Percentiles rank a stretch among this genome's conserved stretches.
phyloP scores from a whole-genome alignment of 2,113 vertebrate species.

The Sceloporus undulatus region DNA sequence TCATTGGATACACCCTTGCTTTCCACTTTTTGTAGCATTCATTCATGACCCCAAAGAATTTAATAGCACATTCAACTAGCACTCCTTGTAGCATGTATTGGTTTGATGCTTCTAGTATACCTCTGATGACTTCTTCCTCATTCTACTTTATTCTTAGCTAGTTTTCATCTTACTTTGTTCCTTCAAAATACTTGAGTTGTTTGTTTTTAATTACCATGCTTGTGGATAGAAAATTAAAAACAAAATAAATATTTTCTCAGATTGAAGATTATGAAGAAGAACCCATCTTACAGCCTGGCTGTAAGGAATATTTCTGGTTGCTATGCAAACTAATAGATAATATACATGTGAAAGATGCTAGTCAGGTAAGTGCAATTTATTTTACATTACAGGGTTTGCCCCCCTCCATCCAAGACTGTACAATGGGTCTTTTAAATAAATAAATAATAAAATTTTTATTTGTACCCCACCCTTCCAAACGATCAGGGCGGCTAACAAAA shows the following conservation, averaged over 20 bases:
- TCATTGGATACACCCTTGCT: background rate
- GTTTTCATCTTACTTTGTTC: background rate
- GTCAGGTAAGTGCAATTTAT: constrained; percentile 86
- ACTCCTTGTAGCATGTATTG: background rate
- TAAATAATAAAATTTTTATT: no score
- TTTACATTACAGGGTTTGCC: background rate
- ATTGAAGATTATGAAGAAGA: constrained; percentile 97
- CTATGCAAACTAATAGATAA: constrained; percentile 99
- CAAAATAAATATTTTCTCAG: constrained; percentile 75
- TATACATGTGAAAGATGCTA: constrained; percentile 98
- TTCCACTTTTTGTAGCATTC: background rate
- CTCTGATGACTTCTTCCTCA: background rate
- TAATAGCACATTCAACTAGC: background rate
- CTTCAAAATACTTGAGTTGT: background rate
- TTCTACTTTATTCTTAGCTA: no score
- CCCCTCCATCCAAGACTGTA: background rate
- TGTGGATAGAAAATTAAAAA: constrained; percentile 16
- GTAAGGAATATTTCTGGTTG: constrained; percentile 99
- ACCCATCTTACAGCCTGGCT: constrained; percentile 90
- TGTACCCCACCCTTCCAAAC: no score
- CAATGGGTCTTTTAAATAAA: constrained; percentile 1
- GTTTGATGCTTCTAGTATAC: background rate
- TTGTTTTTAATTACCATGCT: constrained; percentile 3
- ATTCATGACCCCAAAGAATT: no score
- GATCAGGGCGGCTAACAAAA: no score